phyloP scores from a whole-genome alignment of 2,113 vertebrate genomes.

The Vidua macroura region DNA sequence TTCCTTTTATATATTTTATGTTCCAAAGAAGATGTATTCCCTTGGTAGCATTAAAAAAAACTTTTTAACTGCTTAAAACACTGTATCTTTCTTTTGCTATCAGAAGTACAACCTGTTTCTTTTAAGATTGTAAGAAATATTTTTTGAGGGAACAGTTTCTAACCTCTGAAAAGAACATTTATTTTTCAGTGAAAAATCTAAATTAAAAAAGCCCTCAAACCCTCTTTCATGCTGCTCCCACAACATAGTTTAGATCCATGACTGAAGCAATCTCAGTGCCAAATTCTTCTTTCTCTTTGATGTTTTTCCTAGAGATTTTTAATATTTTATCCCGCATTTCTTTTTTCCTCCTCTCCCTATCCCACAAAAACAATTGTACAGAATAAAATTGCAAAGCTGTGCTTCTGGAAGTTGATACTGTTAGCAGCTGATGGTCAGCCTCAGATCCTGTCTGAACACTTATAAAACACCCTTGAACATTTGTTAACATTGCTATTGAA shows the following conservation, averaged over 20 bases:
- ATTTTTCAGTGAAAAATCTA: neutral
- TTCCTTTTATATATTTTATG: neutral
- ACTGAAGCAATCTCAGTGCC: neutral
- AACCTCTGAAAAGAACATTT: neutral
- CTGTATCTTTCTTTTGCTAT: neutral
- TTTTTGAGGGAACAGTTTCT: neutral
- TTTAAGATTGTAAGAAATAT: neutral
- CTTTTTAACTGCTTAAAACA: neutral
- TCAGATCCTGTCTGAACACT: neutral
- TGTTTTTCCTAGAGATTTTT: conserved; percentile 8
- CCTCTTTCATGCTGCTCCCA: neutral
- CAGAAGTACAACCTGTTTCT: neutral
- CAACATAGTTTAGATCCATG: neutral
- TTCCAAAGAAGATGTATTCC: neutral
- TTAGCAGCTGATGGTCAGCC: neutral
- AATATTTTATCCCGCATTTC: neutral
- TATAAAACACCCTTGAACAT: neutral
- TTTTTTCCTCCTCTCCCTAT: neutral
- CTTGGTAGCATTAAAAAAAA: neutral
- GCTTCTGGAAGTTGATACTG: neutral
- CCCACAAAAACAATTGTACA: neutral
- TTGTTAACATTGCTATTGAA: neutral
- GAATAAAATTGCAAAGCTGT: neutral
- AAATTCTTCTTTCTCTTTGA: neutral
- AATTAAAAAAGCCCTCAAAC: neutral